A percentile compares a stretch with the other conserved stretches of the same genome.
Conservation (phyloP, 2,888 invertebrate species). For the Netelia virgata region DNA sequence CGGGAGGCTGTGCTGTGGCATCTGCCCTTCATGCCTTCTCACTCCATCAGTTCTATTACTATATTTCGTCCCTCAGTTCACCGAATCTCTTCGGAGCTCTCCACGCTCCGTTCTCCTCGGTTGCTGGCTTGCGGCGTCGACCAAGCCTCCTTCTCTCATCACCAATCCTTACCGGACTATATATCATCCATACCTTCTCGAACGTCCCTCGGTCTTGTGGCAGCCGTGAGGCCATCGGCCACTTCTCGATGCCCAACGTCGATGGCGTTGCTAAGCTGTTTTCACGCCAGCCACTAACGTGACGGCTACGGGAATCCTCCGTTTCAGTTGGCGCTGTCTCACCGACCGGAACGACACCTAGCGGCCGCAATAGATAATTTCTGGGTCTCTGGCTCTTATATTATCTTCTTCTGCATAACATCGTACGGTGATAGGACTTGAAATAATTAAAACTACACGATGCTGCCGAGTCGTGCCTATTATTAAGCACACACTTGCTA, state of each 20-base stretch:
- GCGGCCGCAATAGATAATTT: too few species aligned
- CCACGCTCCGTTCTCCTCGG: conserved; percentile 46
- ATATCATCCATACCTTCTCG: conserved; percentile 1
- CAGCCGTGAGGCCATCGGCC: conserved; percentile 27
- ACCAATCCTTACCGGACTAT: conserved; percentile 8
- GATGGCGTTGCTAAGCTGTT: conserved; percentile 26
- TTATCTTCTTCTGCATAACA: too few species aligned
- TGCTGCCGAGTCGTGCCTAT: neutral
- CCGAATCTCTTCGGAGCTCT: conserved; percentile 50
- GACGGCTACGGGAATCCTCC: neutral
- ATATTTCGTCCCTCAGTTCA: conserved; percentile 31
- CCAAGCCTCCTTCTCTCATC: conserved; percentile 46
- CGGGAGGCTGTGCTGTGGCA: conserved; percentile 3
- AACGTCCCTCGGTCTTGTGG: conserved; percentile 16
- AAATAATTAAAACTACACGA: too few species aligned
- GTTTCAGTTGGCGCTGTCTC: neutral
- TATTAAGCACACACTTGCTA: conserved; percentile 47
- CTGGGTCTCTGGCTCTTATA: too few species aligned
- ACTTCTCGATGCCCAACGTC: conserved; percentile 38
- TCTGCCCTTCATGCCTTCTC: conserved; percentile 48
- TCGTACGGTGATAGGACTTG: too few species aligned
- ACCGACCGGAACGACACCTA: too few species aligned
- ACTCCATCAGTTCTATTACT: conserved; percentile 38
- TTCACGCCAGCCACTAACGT: conserved; percentile 21
- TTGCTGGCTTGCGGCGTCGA: conserved; percentile 37